Percentiles rank a stretch among this genome's conserved stretches.
Conservation (phyloP, 2,888 invertebrate species). For the Hybos culiciformis region DNA sequence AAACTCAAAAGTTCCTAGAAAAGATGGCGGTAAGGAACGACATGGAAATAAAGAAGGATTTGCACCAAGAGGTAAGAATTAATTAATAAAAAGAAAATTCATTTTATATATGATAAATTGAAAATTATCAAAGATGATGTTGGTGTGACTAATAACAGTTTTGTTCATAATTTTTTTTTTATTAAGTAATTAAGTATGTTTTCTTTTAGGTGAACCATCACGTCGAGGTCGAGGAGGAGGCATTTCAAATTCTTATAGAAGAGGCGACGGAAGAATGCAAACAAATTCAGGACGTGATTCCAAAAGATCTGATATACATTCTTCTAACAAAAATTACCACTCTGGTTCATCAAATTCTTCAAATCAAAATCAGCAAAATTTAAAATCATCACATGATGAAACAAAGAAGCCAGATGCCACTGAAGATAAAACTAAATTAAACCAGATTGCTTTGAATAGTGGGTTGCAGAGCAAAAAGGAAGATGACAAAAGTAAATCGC, state of each 20-base stretch:
- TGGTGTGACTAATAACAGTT: too few relatives aligned
- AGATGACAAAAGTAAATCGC: slow-evolving; percentile 16
- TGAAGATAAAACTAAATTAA: slow-evolving; percentile 49
- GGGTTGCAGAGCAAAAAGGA: slow-evolving; percentile 38
- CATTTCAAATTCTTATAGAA: slow-evolving; percentile 31
- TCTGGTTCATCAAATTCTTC: too few relatives aligned
- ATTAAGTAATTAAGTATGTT: too few relatives aligned
- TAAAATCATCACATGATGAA: neutral
- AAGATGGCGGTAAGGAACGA: slow-evolving; percentile 15
- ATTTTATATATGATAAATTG: too few relatives aligned
- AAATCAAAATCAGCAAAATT: slow-evolving; percentile 1
- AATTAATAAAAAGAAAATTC: too few relatives aligned
- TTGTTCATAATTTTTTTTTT: too few relatives aligned
- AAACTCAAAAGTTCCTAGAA: slow-evolving; percentile 38
- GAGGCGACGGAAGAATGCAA: slow-evolving; percentile 27
- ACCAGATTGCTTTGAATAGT: slow-evolving; percentile 51
- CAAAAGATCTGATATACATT: slow-evolving; percentile 39
- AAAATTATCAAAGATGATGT: too few relatives aligned
- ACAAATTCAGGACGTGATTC: slow-evolving; percentile 46
- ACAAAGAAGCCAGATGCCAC: neutral
- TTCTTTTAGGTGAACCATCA: slow-evolving; percentile 60
- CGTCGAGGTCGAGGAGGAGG: slow-evolving; percentile 64
- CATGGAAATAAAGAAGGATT: slow-evolving; percentile 49
- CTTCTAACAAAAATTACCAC: neutral
- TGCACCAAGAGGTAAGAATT: slow-evolving; percentile 54